Base-by-base conservation (phyloP, 2,888 invertebrate genomes). In the Neria commutata region DNA sequence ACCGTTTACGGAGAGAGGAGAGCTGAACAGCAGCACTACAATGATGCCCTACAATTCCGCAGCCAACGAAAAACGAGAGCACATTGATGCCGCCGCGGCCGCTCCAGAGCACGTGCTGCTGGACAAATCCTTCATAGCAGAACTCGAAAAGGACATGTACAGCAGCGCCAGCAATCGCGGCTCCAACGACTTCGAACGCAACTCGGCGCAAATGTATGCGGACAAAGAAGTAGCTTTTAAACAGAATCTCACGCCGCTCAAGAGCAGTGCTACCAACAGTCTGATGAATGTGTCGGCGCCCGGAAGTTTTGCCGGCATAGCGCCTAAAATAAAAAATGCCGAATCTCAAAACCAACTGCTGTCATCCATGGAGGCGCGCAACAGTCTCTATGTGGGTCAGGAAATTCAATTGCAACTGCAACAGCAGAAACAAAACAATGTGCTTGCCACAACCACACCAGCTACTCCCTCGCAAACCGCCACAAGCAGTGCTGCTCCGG, bases 121-220 rank as follows among this genome's bases (percentile, higher is more conserved):
- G 17, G 86, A 87, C 71, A 83, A 85, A 8, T 84, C 83, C 16
- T 88, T 89, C 63, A 82, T 89, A 34, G 86, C 85, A 0, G 88
- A 89, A 70, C 75, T 89, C 50, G 89, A 90, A 74, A 88, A 87
- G 66, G 86, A 85, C 67, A 79, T 89, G 73, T 82, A 81, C 63
- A 76, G 74, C 56, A n/a, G n/a, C n/a, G 69, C 72, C 45, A 68
- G 67, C 45, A 74, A 69, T 52, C 72, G 72, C 53, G 75, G 76
- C 3, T 79, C 78, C 58, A 73, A 70, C 55, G 81, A 79, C 63
- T 80, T 82, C 21, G 81, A 78, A 48, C 80, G 81, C 8, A 81
- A 81, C 60, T 74, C 78, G 1, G 54, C 74, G 3, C 79, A 79
- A 64, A 72, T 76, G 71, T 80, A 79, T 60, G 67, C 70, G 48